These are phyloP conservation scores for Montipora efflorescens DNA, from an alignment of 64 coral and sea anemone species.

Conservation along the genomic window DNA sequence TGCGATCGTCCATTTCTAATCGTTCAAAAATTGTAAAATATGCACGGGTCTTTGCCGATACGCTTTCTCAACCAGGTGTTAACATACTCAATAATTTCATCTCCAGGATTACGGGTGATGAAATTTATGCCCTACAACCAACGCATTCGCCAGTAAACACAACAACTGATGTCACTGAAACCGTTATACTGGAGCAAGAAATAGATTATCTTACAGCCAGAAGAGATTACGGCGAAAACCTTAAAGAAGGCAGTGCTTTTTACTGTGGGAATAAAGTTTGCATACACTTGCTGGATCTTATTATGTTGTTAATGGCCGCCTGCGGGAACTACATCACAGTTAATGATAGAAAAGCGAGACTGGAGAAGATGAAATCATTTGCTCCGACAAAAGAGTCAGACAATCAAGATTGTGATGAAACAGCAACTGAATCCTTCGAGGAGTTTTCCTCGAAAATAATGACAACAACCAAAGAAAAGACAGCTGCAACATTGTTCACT, in stretches of 20 bases:
- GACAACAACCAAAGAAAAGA: not conserved
- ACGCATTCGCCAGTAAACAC: not conserved
- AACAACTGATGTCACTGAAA: not conserved
- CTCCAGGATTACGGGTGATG: conserved; percentile 4
- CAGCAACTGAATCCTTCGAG: not conserved
- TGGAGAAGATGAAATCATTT: not conserved
- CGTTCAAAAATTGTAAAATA: not conserved
- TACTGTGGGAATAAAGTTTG: not conserved
- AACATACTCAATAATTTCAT: conserved; percentile 3
- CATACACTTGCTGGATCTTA: conserved; percentile 30
- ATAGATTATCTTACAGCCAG: not conserved
- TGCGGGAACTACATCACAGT: not conserved
- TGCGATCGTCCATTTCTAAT: not conserved
- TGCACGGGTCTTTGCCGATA: not conserved
- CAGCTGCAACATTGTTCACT: not conserved
- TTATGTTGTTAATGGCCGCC: conserved; percentile 1
- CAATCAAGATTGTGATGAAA: not conserved
- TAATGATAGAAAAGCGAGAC: not conserved
- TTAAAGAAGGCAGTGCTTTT: no score
- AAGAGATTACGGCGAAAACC: not conserved
- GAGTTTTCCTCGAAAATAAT: not conserved
- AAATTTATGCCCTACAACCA: not conserved
- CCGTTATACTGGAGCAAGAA: not conserved
- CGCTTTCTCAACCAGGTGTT: not conserved
- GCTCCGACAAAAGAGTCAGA: not conserved